phyloP scores from a whole-genome alignment of 2,888 invertebrate genomes.

The Philonicus albiceps region DNA sequence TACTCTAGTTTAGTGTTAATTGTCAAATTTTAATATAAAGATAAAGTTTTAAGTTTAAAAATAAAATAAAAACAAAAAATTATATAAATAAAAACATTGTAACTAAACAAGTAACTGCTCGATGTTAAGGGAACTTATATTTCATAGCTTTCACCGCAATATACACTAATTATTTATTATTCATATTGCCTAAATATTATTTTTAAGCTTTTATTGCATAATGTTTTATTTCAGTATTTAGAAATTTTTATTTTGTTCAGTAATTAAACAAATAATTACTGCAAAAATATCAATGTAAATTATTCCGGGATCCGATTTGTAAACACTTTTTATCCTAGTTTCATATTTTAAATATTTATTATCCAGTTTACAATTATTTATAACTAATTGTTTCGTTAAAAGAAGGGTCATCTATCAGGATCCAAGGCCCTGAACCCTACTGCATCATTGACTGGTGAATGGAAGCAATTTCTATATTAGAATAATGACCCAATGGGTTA shows the following conservation, averaged over 20 bases:
- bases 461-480: too few relatives aligned
- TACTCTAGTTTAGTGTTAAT: conserved; percentile 36
- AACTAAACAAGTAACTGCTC: conserved; percentile 41
- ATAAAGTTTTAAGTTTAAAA: conserved; percentile 10
- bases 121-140: background rate
- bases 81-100: too few relatives aligned
- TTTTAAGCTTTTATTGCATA: background rate
- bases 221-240: background rate
- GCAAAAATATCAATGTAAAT: background rate
- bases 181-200: background rate
- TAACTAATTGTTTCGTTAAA: too few relatives aligned
- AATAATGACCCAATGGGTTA: too few relatives aligned
- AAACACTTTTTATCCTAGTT: too few relatives aligned
- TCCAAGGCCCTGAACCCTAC: too few relatives aligned
- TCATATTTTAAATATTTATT: too few relatives aligned
- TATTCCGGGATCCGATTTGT: background rate
- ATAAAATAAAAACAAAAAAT: too few relatives aligned
- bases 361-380: too few relatives aligned
- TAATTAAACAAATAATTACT: background rate
- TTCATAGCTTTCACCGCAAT: conserved; percentile 9
- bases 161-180: conserved; percentile 14
- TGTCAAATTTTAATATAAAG: conserved; percentile 34
- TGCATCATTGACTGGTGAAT: too few relatives aligned
- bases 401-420: too few relatives aligned
- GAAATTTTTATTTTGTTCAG: background rate